phyloP scores from a whole-genome alignment of 2,797 vertebrate genomes.

The Sebastes diaconus region DNA sequence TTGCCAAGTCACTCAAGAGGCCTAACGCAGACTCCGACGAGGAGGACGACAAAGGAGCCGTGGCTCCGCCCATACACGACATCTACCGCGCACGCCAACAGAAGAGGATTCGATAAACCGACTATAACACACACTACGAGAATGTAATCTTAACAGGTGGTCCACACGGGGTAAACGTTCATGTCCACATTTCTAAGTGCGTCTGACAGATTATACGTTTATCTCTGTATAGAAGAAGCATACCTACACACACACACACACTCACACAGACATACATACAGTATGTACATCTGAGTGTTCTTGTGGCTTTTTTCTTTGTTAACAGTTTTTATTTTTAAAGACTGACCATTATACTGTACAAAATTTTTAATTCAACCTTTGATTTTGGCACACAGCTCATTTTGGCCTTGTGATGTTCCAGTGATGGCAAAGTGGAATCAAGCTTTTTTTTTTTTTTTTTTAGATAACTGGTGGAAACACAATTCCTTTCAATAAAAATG shows the following conservation, averaged over 20 bases:
- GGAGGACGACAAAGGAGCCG: slow-evolving; percentile 95
- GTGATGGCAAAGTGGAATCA: slow-evolving; percentile 68
- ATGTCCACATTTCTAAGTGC: slow-evolving; percentile 40
- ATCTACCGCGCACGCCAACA: slow-evolving; percentile 98
- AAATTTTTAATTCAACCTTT: slow-evolving; percentile 83
- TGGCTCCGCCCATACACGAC: slow-evolving; percentile 96
- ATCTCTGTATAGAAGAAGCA: slow-evolving; percentile 55
- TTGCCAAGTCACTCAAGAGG: slow-evolving; percentile 94
- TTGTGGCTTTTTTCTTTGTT: slow-evolving; percentile 67
- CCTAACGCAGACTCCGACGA: slow-evolving; percentile 96
- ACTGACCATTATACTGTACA: slow-evolving; percentile 85
- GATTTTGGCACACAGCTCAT: slow-evolving; percentile 73
- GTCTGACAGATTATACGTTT: slow-evolving; percentile 45
- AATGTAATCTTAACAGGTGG: slow-evolving; percentile 68
- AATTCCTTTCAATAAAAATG: slow-evolving; percentile 84
- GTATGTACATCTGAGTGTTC: slow-evolving; percentile 55
- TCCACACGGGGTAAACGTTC: slow-evolving; percentile 26
- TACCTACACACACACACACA: slow-evolving; percentile 31
- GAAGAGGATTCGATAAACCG: slow-evolving; percentile 94
- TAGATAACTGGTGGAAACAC: slow-evolving; percentile 79
- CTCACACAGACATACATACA: slow-evolving; percentile 28
- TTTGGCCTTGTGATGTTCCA: slow-evolving; percentile 79
- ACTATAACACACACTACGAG: slow-evolving; percentile 25
- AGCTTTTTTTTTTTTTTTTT: slow-evolving; percentile 65
- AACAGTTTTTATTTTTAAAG: slow-evolving; percentile 86